Evolutionary conservation across 92 coral and sea anemone species (phyloP).

Genomic region (Epizoanthus stellaris): DNA sequence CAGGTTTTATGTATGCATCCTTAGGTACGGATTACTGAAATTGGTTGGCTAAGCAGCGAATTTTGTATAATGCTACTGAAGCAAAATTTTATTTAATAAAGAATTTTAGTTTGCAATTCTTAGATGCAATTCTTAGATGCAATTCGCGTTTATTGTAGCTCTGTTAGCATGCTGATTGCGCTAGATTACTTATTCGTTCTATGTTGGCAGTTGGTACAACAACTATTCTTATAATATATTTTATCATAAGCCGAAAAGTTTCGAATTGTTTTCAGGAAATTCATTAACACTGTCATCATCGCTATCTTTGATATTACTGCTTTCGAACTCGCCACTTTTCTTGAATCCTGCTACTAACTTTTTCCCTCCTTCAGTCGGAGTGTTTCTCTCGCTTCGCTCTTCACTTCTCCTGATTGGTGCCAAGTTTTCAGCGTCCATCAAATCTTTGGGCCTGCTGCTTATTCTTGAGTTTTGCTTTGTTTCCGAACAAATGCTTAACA

Average conservation of each 20-base stretch:
- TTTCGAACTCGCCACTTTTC: not conserved
- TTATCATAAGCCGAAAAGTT: constrained; percentile 26
- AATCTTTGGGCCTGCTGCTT: not conserved
- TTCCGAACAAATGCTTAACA: constrained; percentile 51
- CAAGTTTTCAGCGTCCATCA: not conserved
- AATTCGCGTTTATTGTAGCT: too few relatives aligned
- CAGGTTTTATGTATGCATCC: too few relatives aligned
- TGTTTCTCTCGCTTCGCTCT: constrained; percentile 4
- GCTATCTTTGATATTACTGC: not conserved
- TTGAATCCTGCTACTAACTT: not conserved
- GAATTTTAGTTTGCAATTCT: too few relatives aligned
- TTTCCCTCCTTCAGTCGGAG: not conserved
- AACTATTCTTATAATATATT: not conserved
- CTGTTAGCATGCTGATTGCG: too few relatives aligned
- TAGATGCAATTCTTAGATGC: too few relatives aligned
- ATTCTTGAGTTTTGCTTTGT: not conserved
- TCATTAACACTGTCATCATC: constrained; percentile 15
- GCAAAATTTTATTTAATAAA: too few relatives aligned
- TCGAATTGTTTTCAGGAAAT: constrained; percentile 1
- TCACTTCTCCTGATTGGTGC: constrained; percentile 20
- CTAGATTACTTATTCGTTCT: not conserved
- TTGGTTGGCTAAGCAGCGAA: too few relatives aligned
- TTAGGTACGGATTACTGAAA: too few relatives aligned
- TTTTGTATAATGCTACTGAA: too few relatives aligned
- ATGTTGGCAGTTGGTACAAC: too few relatives aligned